Percentiles rank a stretch among this genome's conserved stretches.
Evolutionary conservation across 1,140 invertebrate species (phyloP).

Genomic region (Aradophagus sp.): DNA sequence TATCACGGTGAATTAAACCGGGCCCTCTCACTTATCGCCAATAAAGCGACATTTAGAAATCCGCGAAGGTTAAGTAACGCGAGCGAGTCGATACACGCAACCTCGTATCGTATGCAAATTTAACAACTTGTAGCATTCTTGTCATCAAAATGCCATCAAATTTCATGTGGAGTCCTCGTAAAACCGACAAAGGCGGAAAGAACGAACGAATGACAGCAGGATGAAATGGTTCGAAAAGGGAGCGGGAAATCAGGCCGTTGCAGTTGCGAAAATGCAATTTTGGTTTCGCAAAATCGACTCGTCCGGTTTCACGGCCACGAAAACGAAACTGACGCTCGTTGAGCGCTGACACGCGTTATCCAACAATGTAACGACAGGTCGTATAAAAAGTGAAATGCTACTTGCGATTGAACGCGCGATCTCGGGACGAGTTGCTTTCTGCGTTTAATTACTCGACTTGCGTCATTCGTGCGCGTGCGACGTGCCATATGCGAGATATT

Average conservation of each 20-base stretch:
- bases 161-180: background rate
- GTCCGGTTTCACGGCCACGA: too few relatives aligned
- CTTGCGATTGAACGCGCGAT: slow-evolving; percentile 18
- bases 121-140: slow-evolving; percentile 10
- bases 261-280: too few relatives aligned
- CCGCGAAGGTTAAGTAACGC: slow-evolving; percentile 42
- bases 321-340: too few relatives aligned
- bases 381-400: slow-evolving; percentile 38
- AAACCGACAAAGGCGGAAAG: background rate
- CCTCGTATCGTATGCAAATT: slow-evolving; percentile 14
- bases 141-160: slow-evolving; percentile 8
- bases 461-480: slow-evolving; percentile 39
- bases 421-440: slow-evolving; percentile 35
- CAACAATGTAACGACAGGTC: background rate
- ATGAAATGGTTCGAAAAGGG: background rate
- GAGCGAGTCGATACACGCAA: slow-evolving; percentile 30
- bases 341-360: too few relatives aligned
- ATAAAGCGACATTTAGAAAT: slow-evolving; percentile 36
- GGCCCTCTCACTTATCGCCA: slow-evolving; percentile 28
- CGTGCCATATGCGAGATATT: slow-evolving; percentile 36
- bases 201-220: too few relatives aligned
- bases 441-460: slow-evolving; percentile 47
- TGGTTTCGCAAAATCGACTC: too few relatives aligned
- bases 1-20: slow-evolving; percentile 13
- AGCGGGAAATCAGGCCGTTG: too few relatives aligned